Evolutionary conservation across 2,888 invertebrate genomes (phyloP), one percentile per base, ranked within the genome.

Genomic region (Stegana nigrithorax): DNA sequence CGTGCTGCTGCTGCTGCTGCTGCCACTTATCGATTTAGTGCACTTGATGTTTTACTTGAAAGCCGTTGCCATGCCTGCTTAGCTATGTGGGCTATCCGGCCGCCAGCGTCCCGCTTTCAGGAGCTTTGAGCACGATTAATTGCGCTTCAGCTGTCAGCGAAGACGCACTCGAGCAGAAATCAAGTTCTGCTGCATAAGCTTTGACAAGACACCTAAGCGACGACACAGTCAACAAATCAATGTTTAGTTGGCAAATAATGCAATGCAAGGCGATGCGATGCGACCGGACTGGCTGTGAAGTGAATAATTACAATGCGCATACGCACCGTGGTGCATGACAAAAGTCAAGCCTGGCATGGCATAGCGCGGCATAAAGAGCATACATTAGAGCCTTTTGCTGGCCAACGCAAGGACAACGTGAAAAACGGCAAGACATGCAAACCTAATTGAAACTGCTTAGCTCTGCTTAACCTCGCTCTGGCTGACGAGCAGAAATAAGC

Each of bases 401-500:
- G n/a, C 12, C 32, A 2, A 58, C 25, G 17, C 23, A 51, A 17
- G 23, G 39, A 23, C 17, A 21, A n/a, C n/a, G n/a, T n/a, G n/a
- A n/a, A n/a, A n/a, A n/a, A n/a, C n/a, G n/a, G n/a, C n/a, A n/a
- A 27, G 14, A 42, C 26, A 29, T 26, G 51, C 47, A 42, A n/a
- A n/a, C n/a, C n/a, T n/a, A n/a, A n/a, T n/a, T n/a, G n/a, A n/a
- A n/a, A n/a, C n/a, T 17, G 59, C 39, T 39, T 61, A 32, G 19
- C 50, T 59, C 59, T 53, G 12, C 12, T 59, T 47, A 53, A 58
- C 58, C n/a, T n/a, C n/a, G n/a, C n/a, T n/a, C n/a, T n/a, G n/a
- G n/a, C n/a, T n/a, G n/a, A n/a, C n/a, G n/a, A n/a, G n/a, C n/a
- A n/a, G n/a, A n/a, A n/a, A n/a, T n/a, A n/a, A n/a, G n/a, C 32